phyloP scores from a whole-genome alignment of 2,113 vertebrate species.

The Cyanoramphus novaezelandiae region DNA sequence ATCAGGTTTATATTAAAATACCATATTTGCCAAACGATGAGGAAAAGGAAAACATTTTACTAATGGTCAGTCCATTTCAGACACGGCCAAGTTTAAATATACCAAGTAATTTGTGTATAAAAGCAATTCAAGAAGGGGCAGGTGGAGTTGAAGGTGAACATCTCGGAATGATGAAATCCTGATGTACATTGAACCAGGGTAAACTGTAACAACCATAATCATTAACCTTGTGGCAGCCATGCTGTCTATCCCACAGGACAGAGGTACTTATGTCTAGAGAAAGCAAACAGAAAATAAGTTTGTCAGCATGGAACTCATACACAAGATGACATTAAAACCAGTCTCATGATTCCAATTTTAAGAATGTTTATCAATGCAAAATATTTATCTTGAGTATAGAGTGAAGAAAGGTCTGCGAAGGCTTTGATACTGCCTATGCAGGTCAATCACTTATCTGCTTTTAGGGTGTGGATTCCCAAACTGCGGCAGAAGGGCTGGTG shows the following conservation, averaged over 20 bases:
- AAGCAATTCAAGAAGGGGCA: not conserved
- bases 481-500: not conserved
- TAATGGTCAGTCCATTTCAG: not conserved
- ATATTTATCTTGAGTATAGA: not conserved
- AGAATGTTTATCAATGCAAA: not conserved
- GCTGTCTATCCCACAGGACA: not conserved
- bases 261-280: not conserved
- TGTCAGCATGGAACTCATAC: not conserved
- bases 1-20: not conserved
- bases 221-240: not conserved
- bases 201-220: not conserved
- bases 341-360: not conserved
- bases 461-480: not conserved
- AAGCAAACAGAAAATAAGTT: rapidly evolving
- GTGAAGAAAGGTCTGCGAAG: not conserved
- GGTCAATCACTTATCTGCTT: not conserved
- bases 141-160: not conserved
- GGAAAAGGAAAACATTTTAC: not conserved
- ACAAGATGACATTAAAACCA: not conserved
- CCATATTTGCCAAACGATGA: not conserved
- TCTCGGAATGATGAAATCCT: not conserved
- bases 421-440: not conserved
- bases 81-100: not conserved
- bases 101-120: not conserved
- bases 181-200: not conserved